These are phyloP conservation scores for Thalassophryne amazonica DNA, from an alignment of 2,797 vertebrate genomes.

Conservation along the genomic window DNA sequence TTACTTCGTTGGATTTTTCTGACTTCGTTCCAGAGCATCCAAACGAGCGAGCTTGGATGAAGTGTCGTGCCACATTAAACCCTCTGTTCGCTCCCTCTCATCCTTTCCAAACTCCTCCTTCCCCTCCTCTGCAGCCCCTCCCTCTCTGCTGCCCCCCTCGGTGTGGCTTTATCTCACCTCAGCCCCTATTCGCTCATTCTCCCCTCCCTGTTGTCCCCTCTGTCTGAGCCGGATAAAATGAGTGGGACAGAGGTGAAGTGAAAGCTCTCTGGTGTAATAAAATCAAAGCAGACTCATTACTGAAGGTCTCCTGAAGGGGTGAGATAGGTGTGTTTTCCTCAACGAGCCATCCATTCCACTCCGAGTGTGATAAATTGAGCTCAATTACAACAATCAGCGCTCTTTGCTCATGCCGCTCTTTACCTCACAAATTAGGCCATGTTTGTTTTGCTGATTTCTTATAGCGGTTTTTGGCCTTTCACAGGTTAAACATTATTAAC, in stretches of 20 bases:
- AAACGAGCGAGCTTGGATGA: too few species aligned
- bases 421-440: background rate
- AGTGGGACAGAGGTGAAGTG: slow-evolving; percentile 21
- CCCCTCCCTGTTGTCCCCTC: background rate
- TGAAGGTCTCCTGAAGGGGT: slow-evolving; percentile 25
- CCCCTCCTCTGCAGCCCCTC: background rate
- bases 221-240: slow-evolving; percentile 19
- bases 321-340: slow-evolving; percentile 29
- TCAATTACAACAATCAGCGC: slow-evolving; percentile 3
- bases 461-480: background rate
- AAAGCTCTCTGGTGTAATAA: slow-evolving; percentile 25
- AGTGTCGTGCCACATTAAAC: too few species aligned
- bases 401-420: slow-evolving; percentile 25
- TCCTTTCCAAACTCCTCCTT: background rate
- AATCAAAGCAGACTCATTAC: slow-evolving; percentile 43
- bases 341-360: slow-evolving; percentile 15
- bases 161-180: background rate
- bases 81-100: background rate
- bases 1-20: too few species aligned
- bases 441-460: slow-evolving; percentile 12
- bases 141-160: background rate
- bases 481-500: background rate
- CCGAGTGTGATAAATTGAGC: slow-evolving; percentile 19
- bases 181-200: background rate
- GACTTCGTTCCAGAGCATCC: too few species aligned